These are phyloP conservation scores for Tribolium freemani DNA, from an alignment of 2,888 invertebrate species.

Conservation along the genomic window DNA sequence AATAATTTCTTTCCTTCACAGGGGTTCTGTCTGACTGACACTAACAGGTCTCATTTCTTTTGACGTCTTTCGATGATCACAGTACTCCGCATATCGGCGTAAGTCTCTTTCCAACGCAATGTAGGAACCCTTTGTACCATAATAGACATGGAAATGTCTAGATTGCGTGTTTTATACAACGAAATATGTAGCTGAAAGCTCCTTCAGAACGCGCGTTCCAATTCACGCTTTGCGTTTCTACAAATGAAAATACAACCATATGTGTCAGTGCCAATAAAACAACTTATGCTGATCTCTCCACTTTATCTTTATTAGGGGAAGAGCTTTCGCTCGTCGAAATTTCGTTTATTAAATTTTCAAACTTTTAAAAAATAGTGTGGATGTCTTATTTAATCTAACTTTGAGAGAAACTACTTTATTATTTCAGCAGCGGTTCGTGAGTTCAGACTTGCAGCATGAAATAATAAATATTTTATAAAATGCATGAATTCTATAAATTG, in stretches of 20 bases:
- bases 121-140: conserved; percentile 59
- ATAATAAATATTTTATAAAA: not conserved
- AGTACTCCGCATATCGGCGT: conserved; percentile 35
- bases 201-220: conserved; percentile 33
- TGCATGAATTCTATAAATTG: conserved; percentile 1
- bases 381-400: no score
- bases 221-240: conserved; percentile 38
- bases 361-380: not conserved
- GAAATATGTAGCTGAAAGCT: conserved; percentile 54
- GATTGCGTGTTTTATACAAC: conserved; percentile 60
- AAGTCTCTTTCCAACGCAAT: conserved; percentile 48
- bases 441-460: not conserved
- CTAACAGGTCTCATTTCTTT: conserved; percentile 54
- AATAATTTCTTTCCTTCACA: not conserved
- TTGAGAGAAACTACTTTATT: no score
- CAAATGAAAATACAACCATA: conserved; percentile 45
- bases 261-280: conserved; percentile 31
- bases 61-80: conserved; percentile 55
- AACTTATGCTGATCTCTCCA: not conserved
- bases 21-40: conserved; percentile 33
- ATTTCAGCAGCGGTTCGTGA: no score
- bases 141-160: conserved; percentile 61
- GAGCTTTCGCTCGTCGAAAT: not conserved
- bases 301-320: conserved; percentile 13
- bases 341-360: not conserved